phyloP scores from a whole-genome alignment of 2,888 invertebrate species.

The Steinernema carpocapsae region DNA sequence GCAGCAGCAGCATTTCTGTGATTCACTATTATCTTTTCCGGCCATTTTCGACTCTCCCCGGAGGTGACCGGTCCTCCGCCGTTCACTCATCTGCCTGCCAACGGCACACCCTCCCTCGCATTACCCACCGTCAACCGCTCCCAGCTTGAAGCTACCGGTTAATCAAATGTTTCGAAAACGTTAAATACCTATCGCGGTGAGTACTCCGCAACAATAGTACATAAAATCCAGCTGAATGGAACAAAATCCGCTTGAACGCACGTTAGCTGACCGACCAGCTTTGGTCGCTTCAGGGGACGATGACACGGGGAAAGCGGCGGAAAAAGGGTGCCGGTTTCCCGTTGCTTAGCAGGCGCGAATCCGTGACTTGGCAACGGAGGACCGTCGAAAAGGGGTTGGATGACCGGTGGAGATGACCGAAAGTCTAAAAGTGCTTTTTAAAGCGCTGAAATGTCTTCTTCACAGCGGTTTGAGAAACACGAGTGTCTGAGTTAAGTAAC shows the following conservation, averaged over 20 bases:
- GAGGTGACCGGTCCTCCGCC: constrained; percentile 23
- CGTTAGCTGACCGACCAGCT: neutral
- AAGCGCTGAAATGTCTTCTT: too few relatives aligned
- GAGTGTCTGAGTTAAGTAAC: too few relatives aligned
- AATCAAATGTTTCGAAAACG: constrained; percentile 14
- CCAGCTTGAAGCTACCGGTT: neutral
- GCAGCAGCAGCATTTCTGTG: neutral
- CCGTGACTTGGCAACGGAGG: neutral
- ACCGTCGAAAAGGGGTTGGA: neutral
- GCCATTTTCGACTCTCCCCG: neutral
- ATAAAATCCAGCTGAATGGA: neutral
- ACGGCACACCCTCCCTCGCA: too few relatives aligned
- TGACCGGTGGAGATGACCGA: neutral
- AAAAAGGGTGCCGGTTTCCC: neutral
- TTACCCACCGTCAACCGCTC: too few relatives aligned
- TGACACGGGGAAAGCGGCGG: neutral
- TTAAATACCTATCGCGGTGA: neutral
- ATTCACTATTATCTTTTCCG: constrained; percentile 12
- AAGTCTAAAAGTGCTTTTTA: too few relatives aligned
- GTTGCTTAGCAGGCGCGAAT: neutral
- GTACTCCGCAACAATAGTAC: neutral
- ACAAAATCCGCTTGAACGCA: too few relatives aligned
- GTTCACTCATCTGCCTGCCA: neutral
- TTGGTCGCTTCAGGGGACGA: neutral
- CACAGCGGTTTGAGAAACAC: too few relatives aligned